Percentiles rank a stretch among this genome's conserved stretches.
Evolutionary conservation across 2,113 vertebrate genomes (phyloP).

Genomic region (Melanotaenia duboulayi): DNA sequence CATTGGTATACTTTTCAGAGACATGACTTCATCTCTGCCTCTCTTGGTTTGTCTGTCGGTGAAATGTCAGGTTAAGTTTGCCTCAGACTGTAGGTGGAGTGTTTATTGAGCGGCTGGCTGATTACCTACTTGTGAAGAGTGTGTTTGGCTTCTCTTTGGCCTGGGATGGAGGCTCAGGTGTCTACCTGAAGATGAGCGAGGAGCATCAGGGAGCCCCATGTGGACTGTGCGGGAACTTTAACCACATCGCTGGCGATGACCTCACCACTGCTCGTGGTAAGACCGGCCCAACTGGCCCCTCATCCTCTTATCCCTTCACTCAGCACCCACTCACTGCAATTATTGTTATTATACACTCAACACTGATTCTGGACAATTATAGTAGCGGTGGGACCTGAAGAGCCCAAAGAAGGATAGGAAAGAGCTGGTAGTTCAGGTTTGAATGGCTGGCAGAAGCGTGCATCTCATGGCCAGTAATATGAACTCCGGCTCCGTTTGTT

Average conservation of each 20-base stretch:
- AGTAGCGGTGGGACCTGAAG: slow-evolving; percentile 33
- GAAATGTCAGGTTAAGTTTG: slow-evolving; percentile 84
- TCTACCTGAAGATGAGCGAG: slow-evolving; percentile 96
- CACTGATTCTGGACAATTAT: slow-evolving; percentile 58
- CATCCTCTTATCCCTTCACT: slow-evolving; percentile 70
- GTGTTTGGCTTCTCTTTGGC: slow-evolving; percentile 97
- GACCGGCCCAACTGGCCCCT: slow-evolving; percentile 59
- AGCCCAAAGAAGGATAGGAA: slow-evolving; percentile 33
- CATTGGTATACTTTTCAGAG: background rate
- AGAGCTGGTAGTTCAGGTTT: slow-evolving; percentile 47
- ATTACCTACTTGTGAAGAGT: slow-evolving; percentile 97
- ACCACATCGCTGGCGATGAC: slow-evolving; percentile 91
- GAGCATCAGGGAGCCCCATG: slow-evolving; percentile 91
- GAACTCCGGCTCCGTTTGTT: slow-evolving; percentile 40
- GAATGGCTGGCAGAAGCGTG: slow-evolving; percentile 53
- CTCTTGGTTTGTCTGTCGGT: slow-evolving; percentile 22
- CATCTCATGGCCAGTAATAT: slow-evolving; percentile 61
- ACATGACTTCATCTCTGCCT: background rate
- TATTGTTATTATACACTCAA: slow-evolving; percentile 75
- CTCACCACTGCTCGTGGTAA: slow-evolving; percentile 90
- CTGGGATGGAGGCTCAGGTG: slow-evolving; percentile 95
- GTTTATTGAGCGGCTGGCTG: slow-evolving; percentile 93
- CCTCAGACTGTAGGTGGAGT: slow-evolving; percentile 91
- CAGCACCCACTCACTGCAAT: slow-evolving; percentile 70
- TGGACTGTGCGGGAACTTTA: slow-evolving; percentile 97